Base-by-base conservation (phyloP, 2,888 invertebrate species). In the Axea sp. region DNA sequence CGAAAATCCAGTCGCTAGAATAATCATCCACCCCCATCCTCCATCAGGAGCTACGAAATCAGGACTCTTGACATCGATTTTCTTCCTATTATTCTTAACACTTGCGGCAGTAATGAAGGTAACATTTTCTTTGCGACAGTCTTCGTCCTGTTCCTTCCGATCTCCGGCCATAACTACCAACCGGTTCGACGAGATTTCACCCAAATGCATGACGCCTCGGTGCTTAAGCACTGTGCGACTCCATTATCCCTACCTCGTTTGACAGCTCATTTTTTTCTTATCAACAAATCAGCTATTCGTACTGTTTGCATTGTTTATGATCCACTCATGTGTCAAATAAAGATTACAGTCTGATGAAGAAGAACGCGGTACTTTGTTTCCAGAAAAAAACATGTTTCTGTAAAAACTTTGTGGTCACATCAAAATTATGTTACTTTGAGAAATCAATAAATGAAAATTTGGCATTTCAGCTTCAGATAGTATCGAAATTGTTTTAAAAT, bases 21-120 rank as follows among this genome's bases (percentile, higher is more conserved):
- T 91, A 8, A 94, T 90, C 84, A 93, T 89, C 94, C 94, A 94
- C 0, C 92, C 92, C 93, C 93, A 94, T 0, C 94, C 93, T 1
- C 93, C 94, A 83, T 94, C 94, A 0, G 94, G 94, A 0, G 94
- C 91, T 30, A 91, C 87, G 80, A 93, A 93, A 59, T 91, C 90
- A 3, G 62, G 59, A 14, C 57, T 57, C 15, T 69, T 75, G 19
- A 31, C 4, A 4, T 69, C 53, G 22, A 69, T 11, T 17, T 69
- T 64, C 6, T 31, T 45, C 12, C 12, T 64, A 2, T 59, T 41
- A 0, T 11, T 11, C 14, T 37, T 67, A 22, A 19, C 30, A 39
- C 12, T 39, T 9, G 22, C 17, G 12, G 17, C 2, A n/a, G 7
- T 12, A 2, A 8, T n/a, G n/a, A n/a, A n/a, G n/a, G n/a, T 41